Evolutionary conservation across 2,888 invertebrate genomes (phyloP).

Genomic region (Cosmorhoe ocellata): DNA sequence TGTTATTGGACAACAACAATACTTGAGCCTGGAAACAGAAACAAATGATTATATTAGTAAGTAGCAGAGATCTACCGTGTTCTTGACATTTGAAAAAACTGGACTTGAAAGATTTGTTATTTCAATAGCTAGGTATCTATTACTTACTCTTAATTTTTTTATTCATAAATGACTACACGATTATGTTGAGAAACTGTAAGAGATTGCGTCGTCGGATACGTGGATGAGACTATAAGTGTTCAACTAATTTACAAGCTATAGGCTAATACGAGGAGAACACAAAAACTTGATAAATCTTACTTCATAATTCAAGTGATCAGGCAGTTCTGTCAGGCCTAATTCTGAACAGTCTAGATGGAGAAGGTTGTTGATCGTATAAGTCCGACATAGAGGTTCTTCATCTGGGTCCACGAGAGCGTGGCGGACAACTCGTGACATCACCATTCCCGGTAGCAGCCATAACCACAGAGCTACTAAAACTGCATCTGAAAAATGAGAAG

Average conservation of each 20-base stretch:
- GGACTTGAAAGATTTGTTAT: too few species aligned
- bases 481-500: constrained; percentile 49
- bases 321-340: constrained; percentile 61
- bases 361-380: constrained; percentile 48
- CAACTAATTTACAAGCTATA: too few species aligned
- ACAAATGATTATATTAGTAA: too few species aligned
- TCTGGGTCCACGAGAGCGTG: constrained; percentile 43
- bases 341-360: constrained; percentile 64
- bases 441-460: constrained; percentile 58
- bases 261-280: too few species aligned
- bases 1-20: constrained; percentile 85
- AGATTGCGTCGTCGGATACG: too few species aligned
- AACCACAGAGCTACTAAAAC: constrained; percentile 48
- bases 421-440: constrained; percentile 47
- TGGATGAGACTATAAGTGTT: too few species aligned
- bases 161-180: too few species aligned
- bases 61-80: too few species aligned
- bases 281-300: constrained; percentile 42
- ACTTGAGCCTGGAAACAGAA: constrained; percentile 78
- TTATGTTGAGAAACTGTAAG: too few species aligned
- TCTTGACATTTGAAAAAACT: too few species aligned
- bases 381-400: constrained; percentile 47
- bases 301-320: constrained; percentile 57
- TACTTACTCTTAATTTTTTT: too few species aligned
- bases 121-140: too few species aligned